Conservation (phyloP, 2,888 invertebrate species). For the Nomada hirtipes region DNA sequence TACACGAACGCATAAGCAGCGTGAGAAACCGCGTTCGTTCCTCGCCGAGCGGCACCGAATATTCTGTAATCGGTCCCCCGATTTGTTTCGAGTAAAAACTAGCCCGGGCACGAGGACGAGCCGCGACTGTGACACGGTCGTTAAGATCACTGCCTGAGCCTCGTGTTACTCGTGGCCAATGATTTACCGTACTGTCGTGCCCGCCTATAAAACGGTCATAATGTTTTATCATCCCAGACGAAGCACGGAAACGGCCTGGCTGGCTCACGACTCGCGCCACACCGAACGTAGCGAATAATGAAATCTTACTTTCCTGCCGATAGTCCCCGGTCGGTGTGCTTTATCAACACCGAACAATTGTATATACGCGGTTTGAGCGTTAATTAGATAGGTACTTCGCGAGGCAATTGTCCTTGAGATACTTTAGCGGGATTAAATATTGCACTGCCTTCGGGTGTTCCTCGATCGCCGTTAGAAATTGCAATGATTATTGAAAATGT, state of each 20-base stretch:
- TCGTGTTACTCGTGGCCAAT: conserved; percentile 66
- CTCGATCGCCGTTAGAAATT: no score
- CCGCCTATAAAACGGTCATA: conserved; percentile 73
- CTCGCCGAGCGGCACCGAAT: conserved; percentile 19
- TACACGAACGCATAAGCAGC: conserved; percentile 26
- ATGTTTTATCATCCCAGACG: conserved; percentile 71
- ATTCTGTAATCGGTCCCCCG: conserved; percentile 34
- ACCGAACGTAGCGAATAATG: conserved; percentile 59
- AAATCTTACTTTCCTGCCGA: conserved; percentile 61
- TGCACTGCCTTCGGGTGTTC: no score
- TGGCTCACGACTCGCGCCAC: conserved; percentile 51
- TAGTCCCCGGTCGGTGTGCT: conserved; percentile 10
- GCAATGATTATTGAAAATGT: no score
- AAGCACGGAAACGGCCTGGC: conserved; percentile 66
- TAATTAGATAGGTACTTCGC: conserved; percentile 39
- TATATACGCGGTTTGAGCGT: conserved; percentile 13
- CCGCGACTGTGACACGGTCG: conserved; percentile 65
- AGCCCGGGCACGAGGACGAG: conserved; percentile 30
- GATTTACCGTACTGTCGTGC: conserved; percentile 72
- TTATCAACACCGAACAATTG: background rate
- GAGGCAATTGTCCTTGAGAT: background rate
- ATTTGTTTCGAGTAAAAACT: conserved; percentile 28
- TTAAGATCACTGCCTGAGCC: conserved; percentile 61
- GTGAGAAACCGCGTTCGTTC: conserved; percentile 55
- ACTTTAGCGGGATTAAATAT: no score